phyloP scores from a whole-genome alignment of 2,113 vertebrate species.

The Bathybates hornii region DNA sequence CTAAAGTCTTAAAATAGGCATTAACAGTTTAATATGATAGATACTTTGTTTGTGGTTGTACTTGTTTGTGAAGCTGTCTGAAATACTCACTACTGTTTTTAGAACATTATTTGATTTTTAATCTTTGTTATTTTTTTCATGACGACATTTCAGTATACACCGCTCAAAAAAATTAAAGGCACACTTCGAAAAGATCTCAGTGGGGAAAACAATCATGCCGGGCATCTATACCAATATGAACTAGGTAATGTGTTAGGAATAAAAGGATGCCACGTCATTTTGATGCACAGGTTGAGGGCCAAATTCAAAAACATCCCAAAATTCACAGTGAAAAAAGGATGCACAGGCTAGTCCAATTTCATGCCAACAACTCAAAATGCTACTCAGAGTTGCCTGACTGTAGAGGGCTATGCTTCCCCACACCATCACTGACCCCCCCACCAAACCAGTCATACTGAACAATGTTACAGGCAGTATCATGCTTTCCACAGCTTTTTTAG shows the following conservation, averaged over 20 bases:
- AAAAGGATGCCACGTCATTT: not conserved
- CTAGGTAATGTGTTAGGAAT: not conserved
- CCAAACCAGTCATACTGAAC: not conserved
- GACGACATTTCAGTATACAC: not conserved
- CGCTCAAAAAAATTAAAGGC: not conserved
- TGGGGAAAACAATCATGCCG: not conserved
- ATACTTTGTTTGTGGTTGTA: not conserved
- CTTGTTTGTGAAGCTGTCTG: not conserved
- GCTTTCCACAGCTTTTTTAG: not conserved
- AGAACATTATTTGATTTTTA: not conserved
- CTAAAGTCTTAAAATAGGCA: not conserved
- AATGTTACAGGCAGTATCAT: not conserved
- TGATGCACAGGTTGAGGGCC: not conserved
- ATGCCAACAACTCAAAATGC: not conserved
- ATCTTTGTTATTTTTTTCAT: not conserved
- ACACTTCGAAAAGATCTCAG: not conserved
- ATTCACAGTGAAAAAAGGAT: not conserved
- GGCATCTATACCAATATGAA: not conserved
- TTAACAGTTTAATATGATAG: not conserved
- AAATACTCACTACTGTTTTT: not conserved
- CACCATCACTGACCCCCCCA: not conserved
- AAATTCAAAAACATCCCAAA: not conserved
- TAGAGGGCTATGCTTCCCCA: not conserved
- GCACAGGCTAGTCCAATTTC: not conserved
- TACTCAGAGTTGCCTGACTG: not conserved